Conservation (phyloP, 2,113 vertebrate species). For the Typhlomys cinereus region DNA sequence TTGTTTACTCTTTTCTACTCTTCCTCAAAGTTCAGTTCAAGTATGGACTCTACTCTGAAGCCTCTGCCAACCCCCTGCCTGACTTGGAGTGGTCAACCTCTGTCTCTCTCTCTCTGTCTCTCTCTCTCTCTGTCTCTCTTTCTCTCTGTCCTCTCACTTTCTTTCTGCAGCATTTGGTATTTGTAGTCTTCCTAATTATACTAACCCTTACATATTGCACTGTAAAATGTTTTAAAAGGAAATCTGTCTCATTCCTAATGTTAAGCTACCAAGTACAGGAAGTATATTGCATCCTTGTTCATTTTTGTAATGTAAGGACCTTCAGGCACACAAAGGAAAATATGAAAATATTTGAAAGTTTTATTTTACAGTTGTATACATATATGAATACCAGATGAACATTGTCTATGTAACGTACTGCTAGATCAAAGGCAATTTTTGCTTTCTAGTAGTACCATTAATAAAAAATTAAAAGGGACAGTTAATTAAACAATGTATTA, state of each 20-base stretch:
- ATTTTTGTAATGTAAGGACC: background rate
- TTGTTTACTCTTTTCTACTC: conserved; percentile 7
- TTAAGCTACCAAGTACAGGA: background rate
- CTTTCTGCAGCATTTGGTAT: background rate
- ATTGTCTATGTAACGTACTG: background rate
- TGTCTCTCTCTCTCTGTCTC: background rate
- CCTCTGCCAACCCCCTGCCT: background rate
- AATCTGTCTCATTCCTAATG: background rate
- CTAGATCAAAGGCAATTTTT: background rate
- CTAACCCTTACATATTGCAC: background rate
- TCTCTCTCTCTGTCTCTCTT: no score
- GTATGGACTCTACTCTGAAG: background rate
- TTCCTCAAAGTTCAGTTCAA: conserved; percentile 9
- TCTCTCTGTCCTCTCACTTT: background rate
- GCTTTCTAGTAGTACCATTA: background rate
- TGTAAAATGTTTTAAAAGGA: background rate
- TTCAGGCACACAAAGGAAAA: background rate
- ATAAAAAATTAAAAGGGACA: background rate
- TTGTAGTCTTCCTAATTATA: background rate
- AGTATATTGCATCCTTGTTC: background rate
- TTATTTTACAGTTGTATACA: background rate
- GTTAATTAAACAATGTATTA: background rate
- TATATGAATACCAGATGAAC: background rate
- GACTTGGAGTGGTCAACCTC: background rate
- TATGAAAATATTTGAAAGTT: background rate